These are phyloP conservation scores for Dolichopus griseipennis DNA, from an alignment of 2,888 invertebrate species.

Conservation along the genomic window DNA sequence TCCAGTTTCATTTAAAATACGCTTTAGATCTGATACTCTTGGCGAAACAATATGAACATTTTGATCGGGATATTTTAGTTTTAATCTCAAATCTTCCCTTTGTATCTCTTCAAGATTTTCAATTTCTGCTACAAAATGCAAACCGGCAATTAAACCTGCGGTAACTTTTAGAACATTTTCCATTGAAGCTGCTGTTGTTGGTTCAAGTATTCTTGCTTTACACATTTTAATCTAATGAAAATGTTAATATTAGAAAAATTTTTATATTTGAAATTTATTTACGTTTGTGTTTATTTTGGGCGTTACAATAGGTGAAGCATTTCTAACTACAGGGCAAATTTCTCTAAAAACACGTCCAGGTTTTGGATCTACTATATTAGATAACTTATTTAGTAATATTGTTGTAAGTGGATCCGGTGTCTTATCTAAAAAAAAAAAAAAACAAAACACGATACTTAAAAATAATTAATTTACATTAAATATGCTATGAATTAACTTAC, in stretches of 20 bases:
- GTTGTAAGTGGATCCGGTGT: conserved; percentile 73
- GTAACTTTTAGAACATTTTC: conserved; percentile 82
- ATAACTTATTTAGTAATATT: conserved; percentile 67
- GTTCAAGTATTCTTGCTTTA: conserved; percentile 73
- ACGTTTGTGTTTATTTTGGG: conserved; percentile 61
- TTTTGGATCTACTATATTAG: conserved; percentile 69
- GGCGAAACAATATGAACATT: conserved; percentile 76
- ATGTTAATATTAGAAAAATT: neutral
- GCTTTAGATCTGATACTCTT: conserved; percentile 64
- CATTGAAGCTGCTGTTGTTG: conserved; percentile 64
- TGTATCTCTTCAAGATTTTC: conserved; percentile 64
- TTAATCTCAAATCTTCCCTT: conserved; percentile 64
- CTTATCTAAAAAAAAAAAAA: conserved; percentile 41
- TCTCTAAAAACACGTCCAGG: conserved; percentile 73
- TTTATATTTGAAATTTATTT: conserved; percentile 22
- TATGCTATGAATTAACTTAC: conserved; percentile 14
- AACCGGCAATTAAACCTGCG: conserved; percentile 80
- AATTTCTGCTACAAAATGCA: conserved; percentile 80
- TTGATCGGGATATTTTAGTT: conserved; percentile 88
- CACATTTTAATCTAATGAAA: conserved; percentile 62
- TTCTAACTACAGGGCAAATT: conserved; percentile 64
- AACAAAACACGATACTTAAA: conserved; percentile 2
- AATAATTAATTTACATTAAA: neutral
- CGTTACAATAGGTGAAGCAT: conserved; percentile 56
- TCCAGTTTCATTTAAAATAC: conserved; percentile 52